phyloP scores from a whole-genome alignment of 2,888 invertebrate species.

The Villa cingulata region DNA sequence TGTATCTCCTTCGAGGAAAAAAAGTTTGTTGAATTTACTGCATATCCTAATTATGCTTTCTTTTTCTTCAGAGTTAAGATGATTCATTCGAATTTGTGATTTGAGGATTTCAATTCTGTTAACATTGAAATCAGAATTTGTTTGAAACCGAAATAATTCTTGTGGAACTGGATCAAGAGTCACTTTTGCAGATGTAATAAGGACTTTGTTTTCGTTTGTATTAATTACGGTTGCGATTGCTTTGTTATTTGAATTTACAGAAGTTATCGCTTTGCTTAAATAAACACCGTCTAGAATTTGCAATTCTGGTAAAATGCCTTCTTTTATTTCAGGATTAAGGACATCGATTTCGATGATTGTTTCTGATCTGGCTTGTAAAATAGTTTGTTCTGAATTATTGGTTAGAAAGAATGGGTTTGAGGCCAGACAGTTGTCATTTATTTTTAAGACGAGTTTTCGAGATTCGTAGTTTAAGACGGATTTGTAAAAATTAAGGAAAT shows the following conservation, averaged over 20 bases:
- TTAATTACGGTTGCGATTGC: not conserved
- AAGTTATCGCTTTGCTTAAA: not conserved
- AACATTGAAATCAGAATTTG: not conserved
- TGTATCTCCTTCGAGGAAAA: conserved; percentile 5
- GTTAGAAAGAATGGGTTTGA: too few relatives aligned
- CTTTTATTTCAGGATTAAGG: not conserved
- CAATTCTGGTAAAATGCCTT: not conserved
- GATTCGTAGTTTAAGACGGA: too few relatives aligned
- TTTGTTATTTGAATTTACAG: not conserved
- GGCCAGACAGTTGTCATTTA: too few relatives aligned
- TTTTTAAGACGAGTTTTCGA: too few relatives aligned
- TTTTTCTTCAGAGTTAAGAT: conserved; percentile 18
- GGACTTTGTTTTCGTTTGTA: not conserved
- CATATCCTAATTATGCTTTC: conserved; percentile 3
- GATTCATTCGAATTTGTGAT: conserved; percentile 7
- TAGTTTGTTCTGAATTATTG: not conserved
- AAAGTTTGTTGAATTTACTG: conserved; percentile 6
- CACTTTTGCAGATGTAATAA: not conserved
- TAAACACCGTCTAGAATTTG: not conserved
- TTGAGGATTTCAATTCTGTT: not conserved
- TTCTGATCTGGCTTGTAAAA: not conserved
- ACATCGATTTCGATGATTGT: not conserved
- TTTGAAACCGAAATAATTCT: not conserved
- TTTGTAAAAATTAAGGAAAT: too few relatives aligned
- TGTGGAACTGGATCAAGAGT: not conserved